Evolutionary conservation across 2,113 vertebrate species (phyloP).

Genomic region (Ctenodactylus gundi): DNA sequence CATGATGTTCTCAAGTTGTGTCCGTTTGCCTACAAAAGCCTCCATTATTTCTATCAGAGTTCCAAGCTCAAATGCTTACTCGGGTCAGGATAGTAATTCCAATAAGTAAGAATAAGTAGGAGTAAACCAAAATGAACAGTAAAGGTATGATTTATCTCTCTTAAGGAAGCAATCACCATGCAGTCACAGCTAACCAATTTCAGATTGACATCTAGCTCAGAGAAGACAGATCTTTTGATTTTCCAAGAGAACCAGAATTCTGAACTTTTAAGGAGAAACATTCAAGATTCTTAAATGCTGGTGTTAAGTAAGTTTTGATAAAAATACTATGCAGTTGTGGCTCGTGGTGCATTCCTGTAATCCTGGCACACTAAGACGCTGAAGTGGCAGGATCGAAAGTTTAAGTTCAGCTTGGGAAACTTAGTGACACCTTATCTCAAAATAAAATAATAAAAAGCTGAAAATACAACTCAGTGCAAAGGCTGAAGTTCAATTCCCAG

Average conservation of each 20-base stretch:
- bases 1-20: no score
- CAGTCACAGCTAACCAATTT: not conserved
- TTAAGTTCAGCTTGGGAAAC: not conserved
- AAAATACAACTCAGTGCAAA: not conserved
- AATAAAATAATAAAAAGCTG: not conserved
- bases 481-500: not conserved
- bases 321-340: not conserved
- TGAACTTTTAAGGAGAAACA: not conserved
- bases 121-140: not conserved
- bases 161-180: not conserved
- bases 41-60: not conserved
- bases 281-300: not conserved
- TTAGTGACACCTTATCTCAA: not conserved
- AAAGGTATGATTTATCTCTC: not conserved
- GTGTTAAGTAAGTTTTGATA: not conserved
- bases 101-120: not conserved
- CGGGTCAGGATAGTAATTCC: not conserved
- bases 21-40: no score
- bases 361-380: not conserved
- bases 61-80: not conserved
- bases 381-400: not conserved
- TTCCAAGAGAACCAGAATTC: not conserved
- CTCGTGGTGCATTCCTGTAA: not conserved
- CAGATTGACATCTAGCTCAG: not conserved
- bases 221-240: not conserved